These are phyloP conservation scores for Agriopis leucophaearia DNA, from an alignment of 2,888 invertebrate species.

Conservation along the genomic window DNA sequence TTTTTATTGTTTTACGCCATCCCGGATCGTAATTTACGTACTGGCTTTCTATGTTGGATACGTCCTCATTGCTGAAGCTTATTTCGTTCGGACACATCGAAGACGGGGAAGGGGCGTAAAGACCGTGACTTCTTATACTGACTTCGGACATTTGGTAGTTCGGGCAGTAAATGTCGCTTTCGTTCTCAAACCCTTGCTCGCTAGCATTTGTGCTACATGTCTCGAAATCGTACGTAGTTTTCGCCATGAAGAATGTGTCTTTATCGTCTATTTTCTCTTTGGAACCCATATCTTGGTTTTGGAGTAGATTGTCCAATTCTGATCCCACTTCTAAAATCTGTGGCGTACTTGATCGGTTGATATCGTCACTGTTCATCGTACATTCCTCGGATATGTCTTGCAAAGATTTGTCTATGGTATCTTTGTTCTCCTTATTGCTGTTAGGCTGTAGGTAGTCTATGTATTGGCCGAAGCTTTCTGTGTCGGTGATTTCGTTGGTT, in stretches of 20 bases:
- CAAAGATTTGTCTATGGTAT: constrained; percentile 72
- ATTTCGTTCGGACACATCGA: constrained; percentile 84
- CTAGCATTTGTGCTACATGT: constrained; percentile 80
- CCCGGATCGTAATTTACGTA: constrained; percentile 87
- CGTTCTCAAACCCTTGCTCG: constrained; percentile 84
- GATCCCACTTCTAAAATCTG: constrained; percentile 61
- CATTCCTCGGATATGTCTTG: constrained; percentile 82
- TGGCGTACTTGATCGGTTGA: constrained; percentile 69
- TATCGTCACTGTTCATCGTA: constrained; percentile 79
- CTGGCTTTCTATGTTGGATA: constrained; percentile 81
- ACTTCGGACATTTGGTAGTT: constrained; percentile 89
- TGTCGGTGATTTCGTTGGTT: constrained; percentile 82
- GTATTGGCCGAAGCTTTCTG: constrained; percentile 83
- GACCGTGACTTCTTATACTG: constrained; percentile 88
- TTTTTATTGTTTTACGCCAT: constrained; percentile 79
- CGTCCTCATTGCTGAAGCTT: constrained; percentile 82
- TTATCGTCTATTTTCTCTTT: constrained; percentile 76
- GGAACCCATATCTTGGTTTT: constrained; percentile 60
- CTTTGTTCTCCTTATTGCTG: constrained; percentile 68
- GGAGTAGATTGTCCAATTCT: constrained; percentile 72
- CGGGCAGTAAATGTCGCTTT: constrained; percentile 87
- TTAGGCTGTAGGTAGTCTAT: constrained; percentile 79
- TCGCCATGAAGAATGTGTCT: constrained; percentile 76
- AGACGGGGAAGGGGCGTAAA: constrained; percentile 87
- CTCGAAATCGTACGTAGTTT: constrained; percentile 79